Evolutionary conservation across 2,888 invertebrate genomes (phyloP).

Genomic region (Timandra comae): DNA sequence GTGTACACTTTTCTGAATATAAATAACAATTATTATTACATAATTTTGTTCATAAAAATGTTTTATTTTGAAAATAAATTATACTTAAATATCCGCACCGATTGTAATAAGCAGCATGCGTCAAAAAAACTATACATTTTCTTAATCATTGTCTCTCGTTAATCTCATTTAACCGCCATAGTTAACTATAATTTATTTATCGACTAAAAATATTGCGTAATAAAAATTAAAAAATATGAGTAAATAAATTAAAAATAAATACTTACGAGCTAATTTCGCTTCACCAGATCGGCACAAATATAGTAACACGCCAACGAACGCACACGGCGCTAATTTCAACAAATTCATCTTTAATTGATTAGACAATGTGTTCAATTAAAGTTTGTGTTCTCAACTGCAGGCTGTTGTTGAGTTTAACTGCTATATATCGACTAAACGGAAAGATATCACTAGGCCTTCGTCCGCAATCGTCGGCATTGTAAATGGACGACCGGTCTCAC

Average conservation of each 20-base stretch:
- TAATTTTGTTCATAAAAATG: no score
- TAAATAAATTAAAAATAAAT: slow-evolving; percentile 6
- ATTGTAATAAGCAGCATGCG: no score
- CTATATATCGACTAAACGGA: slow-evolving; percentile 54
- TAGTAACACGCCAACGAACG: slow-evolving; percentile 30
- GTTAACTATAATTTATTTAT: no score
- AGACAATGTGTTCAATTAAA: slow-evolving; percentile 37
- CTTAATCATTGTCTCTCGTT: no score
- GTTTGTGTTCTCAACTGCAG: slow-evolving; percentile 36
- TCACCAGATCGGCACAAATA: slow-evolving; percentile 33
- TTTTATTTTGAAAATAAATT: no score
- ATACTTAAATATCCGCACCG: no score
- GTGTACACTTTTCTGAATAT: no score
- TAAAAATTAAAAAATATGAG: no score
- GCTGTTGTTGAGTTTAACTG: slow-evolving; percentile 35
- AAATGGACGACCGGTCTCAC: slow-evolving; percentile 18
- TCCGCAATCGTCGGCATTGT: slow-evolving; percentile 24
- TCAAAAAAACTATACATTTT: no score
- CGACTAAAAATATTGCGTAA: no score
- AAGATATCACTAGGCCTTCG: slow-evolving; percentile 45
- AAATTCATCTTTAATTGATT: slow-evolving; percentile 36
- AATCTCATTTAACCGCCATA: no score
- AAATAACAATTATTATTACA: no score
- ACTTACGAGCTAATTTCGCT: slow-evolving; percentile 57
- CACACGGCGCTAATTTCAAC: slow-evolving; percentile 26